Conservation (phyloP, 1,140 invertebrate genomes). For the Microplitis demolitor region DNA sequence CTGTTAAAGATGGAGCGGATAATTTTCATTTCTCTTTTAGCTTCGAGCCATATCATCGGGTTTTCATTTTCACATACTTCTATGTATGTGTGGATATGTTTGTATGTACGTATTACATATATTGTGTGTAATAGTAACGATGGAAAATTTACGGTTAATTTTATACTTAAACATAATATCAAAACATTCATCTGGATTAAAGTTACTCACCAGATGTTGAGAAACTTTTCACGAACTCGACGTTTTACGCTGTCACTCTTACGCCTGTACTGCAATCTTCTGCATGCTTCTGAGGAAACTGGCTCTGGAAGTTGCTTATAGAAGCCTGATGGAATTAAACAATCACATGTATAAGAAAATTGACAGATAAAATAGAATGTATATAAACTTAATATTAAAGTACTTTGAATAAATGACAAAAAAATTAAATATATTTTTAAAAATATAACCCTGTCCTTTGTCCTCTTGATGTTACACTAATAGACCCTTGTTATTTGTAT, state of each 20-base stretch:
- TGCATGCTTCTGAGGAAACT: constrained; percentile 64
- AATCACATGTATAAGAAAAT: not conserved
- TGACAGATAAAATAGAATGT: not conserved
- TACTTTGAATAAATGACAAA: not conserved
- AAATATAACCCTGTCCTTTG: too few relatives aligned
- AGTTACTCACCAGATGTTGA: constrained; percentile 71
- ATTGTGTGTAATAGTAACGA: too few relatives aligned
- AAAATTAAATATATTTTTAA: too few relatives aligned
- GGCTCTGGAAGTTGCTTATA: constrained; percentile 68
- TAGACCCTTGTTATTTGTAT: too few relatives aligned
- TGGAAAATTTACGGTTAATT: constrained; percentile 19
- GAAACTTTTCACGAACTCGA: constrained; percentile 72
- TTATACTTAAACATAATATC: constrained; percentile 15
- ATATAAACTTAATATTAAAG: not conserved
- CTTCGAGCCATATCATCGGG: too few relatives aligned
- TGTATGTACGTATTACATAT: not conserved
- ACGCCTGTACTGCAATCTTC: constrained; percentile 66
- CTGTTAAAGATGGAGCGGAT: too few relatives aligned
- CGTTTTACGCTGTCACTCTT: constrained; percentile 71
- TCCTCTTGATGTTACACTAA: too few relatives aligned
- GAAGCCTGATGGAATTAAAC: constrained; percentile 62
- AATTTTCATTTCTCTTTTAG: too few relatives aligned
- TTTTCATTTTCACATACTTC: not conserved
- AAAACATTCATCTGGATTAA: not conserved
- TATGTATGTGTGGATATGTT: not conserved